phyloP scores from a whole-genome alignment of 2,888 invertebrate species.

The Bugulina stolonifera region DNA sequence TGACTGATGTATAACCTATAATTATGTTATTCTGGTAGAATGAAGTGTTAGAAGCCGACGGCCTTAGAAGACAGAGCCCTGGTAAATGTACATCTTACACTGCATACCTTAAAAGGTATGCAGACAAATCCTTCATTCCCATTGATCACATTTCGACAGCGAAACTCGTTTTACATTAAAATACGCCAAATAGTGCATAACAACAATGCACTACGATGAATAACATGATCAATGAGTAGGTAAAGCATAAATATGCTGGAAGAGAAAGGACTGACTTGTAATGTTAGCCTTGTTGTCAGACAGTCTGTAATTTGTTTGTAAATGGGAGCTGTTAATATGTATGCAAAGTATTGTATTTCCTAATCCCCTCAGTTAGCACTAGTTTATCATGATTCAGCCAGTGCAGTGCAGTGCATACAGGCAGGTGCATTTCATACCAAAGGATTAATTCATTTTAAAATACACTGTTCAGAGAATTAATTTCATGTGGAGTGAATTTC shows the following conservation, averaged over 20 bases:
- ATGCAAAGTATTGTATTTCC: background rate
- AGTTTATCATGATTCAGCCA: background rate
- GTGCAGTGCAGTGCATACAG: no score
- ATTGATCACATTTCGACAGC: no score
- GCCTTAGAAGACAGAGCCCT: no score
- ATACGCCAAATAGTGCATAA: no score
- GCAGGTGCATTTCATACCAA: background rate
- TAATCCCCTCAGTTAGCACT: background rate
- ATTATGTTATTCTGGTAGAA: no score
- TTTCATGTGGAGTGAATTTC: background rate
- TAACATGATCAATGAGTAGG: background rate
- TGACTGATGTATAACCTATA: background rate
- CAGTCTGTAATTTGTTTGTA: background rate
- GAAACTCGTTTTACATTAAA: no score
- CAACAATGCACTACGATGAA: no score
- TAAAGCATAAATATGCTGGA: background rate
- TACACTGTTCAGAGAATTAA: no score
- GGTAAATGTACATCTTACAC: no score
- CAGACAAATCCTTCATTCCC: background rate
- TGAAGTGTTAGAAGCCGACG: no score
- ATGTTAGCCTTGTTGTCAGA: background rate
- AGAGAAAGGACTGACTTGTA: no score
- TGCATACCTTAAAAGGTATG: background rate
- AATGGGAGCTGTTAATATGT: background rate
- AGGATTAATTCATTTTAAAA: background rate